Percentiles rank a stretch among this genome's conserved stretches.
Conservation (phyloP, 2,113 vertebrate species). For the Pungitius pungitius region DNA sequence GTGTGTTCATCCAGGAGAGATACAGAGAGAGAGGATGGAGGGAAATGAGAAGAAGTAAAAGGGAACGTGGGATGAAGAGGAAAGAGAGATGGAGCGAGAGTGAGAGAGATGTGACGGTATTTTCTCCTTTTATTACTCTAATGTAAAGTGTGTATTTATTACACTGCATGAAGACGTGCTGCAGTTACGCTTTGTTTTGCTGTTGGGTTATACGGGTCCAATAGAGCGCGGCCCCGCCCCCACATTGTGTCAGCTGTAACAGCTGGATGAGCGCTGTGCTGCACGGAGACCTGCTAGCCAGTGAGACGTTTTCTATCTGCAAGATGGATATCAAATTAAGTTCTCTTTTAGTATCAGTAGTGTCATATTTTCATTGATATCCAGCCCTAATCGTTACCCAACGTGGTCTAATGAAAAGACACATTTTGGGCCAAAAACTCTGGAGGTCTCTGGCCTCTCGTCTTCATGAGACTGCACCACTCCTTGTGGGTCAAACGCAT, state of each 20-base stretch:
- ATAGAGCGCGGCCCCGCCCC: no score
- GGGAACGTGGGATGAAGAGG: constrained; percentile 30
- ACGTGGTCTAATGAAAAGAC: no score
- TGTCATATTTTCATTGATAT: no score
- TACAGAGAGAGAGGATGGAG: constrained; percentile 7
- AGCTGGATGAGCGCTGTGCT: no score
- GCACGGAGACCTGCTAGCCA: no score
- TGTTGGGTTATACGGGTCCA: no score
- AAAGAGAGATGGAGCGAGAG: background rate
- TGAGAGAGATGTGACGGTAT: background rate
- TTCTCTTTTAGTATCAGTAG: no score
- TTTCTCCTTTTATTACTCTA: background rate
- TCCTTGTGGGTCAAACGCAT: background rate
- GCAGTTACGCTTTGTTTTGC: background rate
- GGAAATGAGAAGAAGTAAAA: constrained; percentile 40
- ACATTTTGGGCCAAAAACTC: background rate
- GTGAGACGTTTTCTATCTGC: no score
- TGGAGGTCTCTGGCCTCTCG: background rate
- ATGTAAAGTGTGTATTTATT: background rate
- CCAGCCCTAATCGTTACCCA: no score
- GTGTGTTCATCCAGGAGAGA: constrained; percentile 53
- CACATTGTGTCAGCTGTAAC: no score
- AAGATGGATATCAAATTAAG: no score
- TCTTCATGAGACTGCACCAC: background rate
- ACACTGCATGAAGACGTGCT: background rate